Evolutionary conservation across 2,888 invertebrate genomes (phyloP), one percentile per base, ranked within the genome.

Genomic region (Macaria liturata): DNA sequence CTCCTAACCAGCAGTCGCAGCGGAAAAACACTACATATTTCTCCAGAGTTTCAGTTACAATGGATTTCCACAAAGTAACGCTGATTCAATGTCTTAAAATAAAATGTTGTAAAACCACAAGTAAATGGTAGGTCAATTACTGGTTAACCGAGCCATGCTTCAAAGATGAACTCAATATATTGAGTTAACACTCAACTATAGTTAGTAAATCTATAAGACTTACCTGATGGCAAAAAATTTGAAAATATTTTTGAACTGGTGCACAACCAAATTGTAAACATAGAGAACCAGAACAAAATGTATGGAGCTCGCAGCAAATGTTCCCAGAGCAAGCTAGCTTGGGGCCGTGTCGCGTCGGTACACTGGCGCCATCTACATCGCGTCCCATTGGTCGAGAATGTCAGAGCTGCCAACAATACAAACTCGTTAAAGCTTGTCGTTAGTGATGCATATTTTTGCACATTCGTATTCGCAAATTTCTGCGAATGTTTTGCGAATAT

Each of bases 211-310:
- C 80, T 68, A 80, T 84, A 79, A 65, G 78, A 85, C 92, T 91
- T 83, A 92, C 92, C 92, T 91, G 85, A 91, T 88, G 85, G 91
- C 91, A 88, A 91, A 90, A 91, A 90, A 92, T 91, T 91, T 91
- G 90, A 91, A 91, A 83, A 85, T 80, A 88, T 90, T 89, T 91
- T 91, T 88, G 86, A 90, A 90, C 90, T 89, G 84, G 88, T 88
- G 82, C 87, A 90, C 91, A 89, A 91, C 91, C 90, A 91, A 91
- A 91, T 91, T 89, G 89, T 86, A 91, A 86, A 89, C 89, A 90
- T 90, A 91, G 88, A 88, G 91, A 90, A 85, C 88, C 88, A 88
- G 90, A 92, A 91, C 91, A 88, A 90, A 92, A 91, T 92, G 92
- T 92, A 92, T 91, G 92, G 88, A 83, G 91, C 90, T 88, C 89